These are phyloP conservation scores for Melipona quadrifasciata DNA, from an alignment of 1,140 invertebrate genomes.

Conservation along the genomic window DNA sequence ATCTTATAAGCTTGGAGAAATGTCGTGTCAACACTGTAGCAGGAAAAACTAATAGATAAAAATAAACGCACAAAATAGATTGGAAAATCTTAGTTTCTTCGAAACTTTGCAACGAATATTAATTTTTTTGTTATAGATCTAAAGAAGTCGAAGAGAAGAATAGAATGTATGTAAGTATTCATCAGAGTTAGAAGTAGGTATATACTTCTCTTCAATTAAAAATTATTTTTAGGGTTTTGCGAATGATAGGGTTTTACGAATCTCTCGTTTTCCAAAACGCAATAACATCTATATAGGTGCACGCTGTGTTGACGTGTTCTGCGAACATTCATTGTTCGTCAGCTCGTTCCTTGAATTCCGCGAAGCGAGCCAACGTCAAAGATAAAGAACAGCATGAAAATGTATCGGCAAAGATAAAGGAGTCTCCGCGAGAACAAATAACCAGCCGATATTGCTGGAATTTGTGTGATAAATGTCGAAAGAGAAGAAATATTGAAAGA, in stretches of 20 bases:
- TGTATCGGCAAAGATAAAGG: not conserved
- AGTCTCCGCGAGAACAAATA: not conserved
- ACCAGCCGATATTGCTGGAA: not conserved
- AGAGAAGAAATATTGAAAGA: not conserved
- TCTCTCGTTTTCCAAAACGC: not conserved
- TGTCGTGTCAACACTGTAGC: not conserved
- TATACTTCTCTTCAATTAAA: not conserved
- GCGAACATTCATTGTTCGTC: not conserved
- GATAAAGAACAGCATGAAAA: not conserved
- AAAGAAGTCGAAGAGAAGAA: not conserved
- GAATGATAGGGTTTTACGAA: not conserved
- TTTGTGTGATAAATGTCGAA: not conserved
- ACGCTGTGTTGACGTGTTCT: too few species aligned
- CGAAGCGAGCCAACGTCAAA: not conserved
- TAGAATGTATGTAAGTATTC: not conserved
- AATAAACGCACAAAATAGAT: too few species aligned
- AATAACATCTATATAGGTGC: too few species aligned
- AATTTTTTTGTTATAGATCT: not conserved
- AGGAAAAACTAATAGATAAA: not conserved
- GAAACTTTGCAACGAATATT: not conserved
- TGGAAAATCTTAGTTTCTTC: not conserved
- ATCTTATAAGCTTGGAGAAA: not conserved
- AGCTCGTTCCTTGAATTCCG: not conserved
- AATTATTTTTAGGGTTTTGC: not conserved
- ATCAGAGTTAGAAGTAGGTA: not conserved